These are phyloP conservation scores for Gopherus evgoodei DNA, from an alignment of 2,113 vertebrate genomes.

Conservation along the genomic window DNA sequence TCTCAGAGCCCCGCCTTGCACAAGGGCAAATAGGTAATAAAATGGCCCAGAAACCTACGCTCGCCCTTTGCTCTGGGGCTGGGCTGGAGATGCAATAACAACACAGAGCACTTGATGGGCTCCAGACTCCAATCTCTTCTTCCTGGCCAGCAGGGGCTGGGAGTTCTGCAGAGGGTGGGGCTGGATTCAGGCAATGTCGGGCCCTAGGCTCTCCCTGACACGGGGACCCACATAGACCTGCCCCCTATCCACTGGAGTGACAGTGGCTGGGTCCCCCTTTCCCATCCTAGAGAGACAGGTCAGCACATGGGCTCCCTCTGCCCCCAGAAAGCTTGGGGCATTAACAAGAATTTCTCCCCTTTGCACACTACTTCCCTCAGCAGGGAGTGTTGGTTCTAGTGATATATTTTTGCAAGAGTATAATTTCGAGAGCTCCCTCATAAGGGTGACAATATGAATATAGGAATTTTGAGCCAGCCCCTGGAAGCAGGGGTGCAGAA, in stretches of 20 bases:
- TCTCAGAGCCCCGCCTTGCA: not conserved
- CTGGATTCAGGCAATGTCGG: not conserved
- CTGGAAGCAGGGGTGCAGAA: not conserved
- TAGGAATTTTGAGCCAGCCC: not conserved
- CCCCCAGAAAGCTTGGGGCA: not conserved
- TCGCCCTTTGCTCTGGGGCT: not conserved
- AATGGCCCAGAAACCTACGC: not conserved
- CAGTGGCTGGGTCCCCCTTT: not conserved
- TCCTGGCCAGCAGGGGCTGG: not conserved
- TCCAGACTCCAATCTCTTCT: not conserved
- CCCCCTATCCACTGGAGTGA: not conserved
- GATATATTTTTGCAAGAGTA: not conserved
- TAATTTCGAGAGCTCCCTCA: not conserved
- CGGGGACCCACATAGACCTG: not conserved
- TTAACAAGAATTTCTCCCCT: not conserved
- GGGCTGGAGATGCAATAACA: not conserved
- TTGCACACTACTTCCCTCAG: not conserved
- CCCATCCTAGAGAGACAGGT: not conserved
- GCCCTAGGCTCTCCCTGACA: not conserved
- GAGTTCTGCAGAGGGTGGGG: not conserved
- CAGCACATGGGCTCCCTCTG: not conserved
- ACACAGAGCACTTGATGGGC: not conserved
- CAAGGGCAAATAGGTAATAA: not conserved
- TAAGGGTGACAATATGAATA: not conserved
- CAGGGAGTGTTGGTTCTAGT: not conserved